Evolutionary conservation across 64 coral and sea anemone genomes (phyloP), one percentile per base, ranked within the genome.

Genomic region (Trachythela sp.): DNA sequence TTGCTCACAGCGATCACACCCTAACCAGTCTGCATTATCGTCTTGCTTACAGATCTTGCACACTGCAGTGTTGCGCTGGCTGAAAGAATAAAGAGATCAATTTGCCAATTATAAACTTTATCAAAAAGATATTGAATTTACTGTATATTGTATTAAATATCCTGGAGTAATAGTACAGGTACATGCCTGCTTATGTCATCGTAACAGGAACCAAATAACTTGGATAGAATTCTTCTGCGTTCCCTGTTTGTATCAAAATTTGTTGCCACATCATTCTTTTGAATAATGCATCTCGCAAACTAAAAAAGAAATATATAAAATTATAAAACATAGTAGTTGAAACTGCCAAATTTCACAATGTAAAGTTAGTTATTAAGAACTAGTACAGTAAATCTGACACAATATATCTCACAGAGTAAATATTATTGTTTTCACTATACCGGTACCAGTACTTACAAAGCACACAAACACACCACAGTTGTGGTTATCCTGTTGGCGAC

Each of bases 21-120:
- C 89, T 50, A 91, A 22, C 89, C 89, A 91, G 56, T 91, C 89
- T 15, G 56, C 83, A 41, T 70, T 83, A 36, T 91, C 84, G 32
- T 91, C 90, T 40, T 86, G 13, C 51, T 77, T 51, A 29, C 90
- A 91, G 9, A 86, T 83, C 41, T 91, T 91, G 68, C 90, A 91
- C 32, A 77, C 85, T 48, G 41, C 49, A 22, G 35, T 67, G 71
- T 91, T 80, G 29, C 89, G 36, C 8, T 77, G 45, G 20, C 89
- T 90, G 35, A 40, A 90, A 49, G 9, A 54, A 54, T 31, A 45
- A 54, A 54, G 4, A 36, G 14, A 22, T 72, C 10, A 72, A 22
- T 35, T 35, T 72, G 10, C 32, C 7, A 72, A 22, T 26, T 24
- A 9, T 32, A 70, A 35, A 24, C 68, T 24, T 72, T 72, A 9